Percentiles rank a stretch among this genome's conserved stretches.
Conservation (phyloP, 2,888 invertebrate genomes). For the Chelonus formosanus region DNA sequence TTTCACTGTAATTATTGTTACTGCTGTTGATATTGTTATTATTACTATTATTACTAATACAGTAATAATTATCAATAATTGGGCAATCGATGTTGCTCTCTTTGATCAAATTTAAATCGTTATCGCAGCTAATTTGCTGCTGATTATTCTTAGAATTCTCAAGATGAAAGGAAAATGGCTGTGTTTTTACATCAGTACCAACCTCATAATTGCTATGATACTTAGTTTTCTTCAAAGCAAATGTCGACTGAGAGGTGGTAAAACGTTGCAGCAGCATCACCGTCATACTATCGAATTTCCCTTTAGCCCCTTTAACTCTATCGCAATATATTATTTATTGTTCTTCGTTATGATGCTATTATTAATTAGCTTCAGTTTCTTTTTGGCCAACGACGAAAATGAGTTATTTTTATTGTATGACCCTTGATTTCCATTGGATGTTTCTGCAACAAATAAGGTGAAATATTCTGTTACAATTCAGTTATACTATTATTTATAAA, state of each 20-base stretch:
- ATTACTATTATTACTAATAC: constrained; percentile 38
- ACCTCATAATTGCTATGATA: constrained; percentile 17
- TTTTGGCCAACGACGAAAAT: no score
- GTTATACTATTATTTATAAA: no score
- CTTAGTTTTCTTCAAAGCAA: constrained; percentile 58
- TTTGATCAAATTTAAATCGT: constrained; percentile 19
- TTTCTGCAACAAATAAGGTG: no score
- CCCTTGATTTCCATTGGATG: no score
- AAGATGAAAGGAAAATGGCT: constrained; percentile 24
- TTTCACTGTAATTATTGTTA: constrained; percentile 44
- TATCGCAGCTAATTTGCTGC: constrained; percentile 12
- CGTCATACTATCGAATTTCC: constrained; percentile 61
- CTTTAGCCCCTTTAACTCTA: constrained; percentile 43
- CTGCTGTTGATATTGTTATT: constrained; percentile 41
- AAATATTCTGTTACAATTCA: no score
- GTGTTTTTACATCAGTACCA: neutral
- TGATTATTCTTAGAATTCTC: constrained; percentile 25
- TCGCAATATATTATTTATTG: neutral
- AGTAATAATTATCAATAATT: constrained; percentile 35
- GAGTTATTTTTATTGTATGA: no score
- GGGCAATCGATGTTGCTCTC: constrained; percentile 34
- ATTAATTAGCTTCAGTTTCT: constrained; percentile 8
- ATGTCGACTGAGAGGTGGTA: constrained; percentile 63
- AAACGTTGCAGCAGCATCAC: constrained; percentile 66
- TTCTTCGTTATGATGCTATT: constrained; percentile 1